Percentiles rank a stretch among this genome's conserved stretches.
Conservation (phyloP, 2,888 invertebrate genomes). For the Anaspis maculata region DNA sequence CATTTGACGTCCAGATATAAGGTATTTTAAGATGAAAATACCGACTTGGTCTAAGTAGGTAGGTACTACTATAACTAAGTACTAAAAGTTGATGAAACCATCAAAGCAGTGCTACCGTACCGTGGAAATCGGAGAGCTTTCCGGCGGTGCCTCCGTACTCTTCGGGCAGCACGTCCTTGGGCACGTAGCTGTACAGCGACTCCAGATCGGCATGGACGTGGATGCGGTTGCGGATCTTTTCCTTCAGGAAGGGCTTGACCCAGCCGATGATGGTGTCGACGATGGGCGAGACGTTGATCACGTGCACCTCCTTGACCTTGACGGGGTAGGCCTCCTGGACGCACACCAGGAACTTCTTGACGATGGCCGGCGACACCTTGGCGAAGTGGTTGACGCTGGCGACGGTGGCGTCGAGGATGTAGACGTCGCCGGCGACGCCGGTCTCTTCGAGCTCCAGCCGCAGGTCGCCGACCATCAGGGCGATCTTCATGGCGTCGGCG, state of each 20-base stretch:
- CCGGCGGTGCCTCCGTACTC: slow-evolving; percentile 81
- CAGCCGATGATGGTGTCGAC: slow-evolving; percentile 80
- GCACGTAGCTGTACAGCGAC: slow-evolving; percentile 68
- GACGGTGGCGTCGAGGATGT: slow-evolving; percentile 69
- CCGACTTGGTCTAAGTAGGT: no score
- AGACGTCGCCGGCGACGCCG: slow-evolving; percentile 79
- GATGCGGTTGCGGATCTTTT: slow-evolving; percentile 77
- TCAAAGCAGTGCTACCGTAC: no score
- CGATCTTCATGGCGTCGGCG: slow-evolving; percentile 71
- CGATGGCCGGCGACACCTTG: slow-evolving; percentile 72
- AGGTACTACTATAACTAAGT: no score
- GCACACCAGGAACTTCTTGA: slow-evolving; percentile 79
- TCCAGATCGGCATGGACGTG: slow-evolving; percentile 68
- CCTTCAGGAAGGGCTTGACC: slow-evolving; percentile 79
- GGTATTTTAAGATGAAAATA: no score
- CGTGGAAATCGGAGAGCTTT: slow-evolving; percentile 60
- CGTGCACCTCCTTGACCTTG: slow-evolving; percentile 78
- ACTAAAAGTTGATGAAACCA: no score
- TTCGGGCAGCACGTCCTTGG: slow-evolving; percentile 68
- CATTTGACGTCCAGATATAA: no score
- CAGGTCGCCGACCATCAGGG: slow-evolving; percentile 78
- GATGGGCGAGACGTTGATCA: slow-evolving; percentile 73
- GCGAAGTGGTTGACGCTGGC: slow-evolving; percentile 75
- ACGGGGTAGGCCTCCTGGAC: slow-evolving; percentile 86
- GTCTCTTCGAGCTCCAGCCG: slow-evolving; percentile 67